Evolutionary conservation across 2,797 vertebrate species (phyloP).

Genomic region (Hydrolagus colliei): DNA sequence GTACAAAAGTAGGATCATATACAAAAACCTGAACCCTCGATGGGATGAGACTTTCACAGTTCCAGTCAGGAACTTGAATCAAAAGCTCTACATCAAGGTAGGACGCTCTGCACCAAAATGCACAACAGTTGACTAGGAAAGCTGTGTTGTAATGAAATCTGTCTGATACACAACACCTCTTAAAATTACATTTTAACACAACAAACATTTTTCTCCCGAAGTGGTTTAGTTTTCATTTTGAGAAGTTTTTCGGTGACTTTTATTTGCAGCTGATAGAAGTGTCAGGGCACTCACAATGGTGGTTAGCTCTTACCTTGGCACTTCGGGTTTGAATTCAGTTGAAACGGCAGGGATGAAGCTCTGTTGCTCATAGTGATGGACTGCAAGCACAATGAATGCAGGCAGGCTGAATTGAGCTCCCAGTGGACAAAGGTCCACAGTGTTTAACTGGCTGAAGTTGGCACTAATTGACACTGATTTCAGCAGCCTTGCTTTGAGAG

Average conservation of each 20-base stretch:
- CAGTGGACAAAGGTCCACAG: background rate
- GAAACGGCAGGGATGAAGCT: background rate
- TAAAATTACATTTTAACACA: background rate
- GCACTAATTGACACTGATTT: background rate
- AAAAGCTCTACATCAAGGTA: constrained; percentile 77
- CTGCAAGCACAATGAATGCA: background rate
- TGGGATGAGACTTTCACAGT: constrained; percentile 88
- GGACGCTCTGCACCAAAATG: constrained; percentile 3
- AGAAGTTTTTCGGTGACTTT: background rate
- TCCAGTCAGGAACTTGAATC: constrained; percentile 72
- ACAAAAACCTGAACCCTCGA: constrained; percentile 81
- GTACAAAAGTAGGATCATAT: constrained; percentile 92
- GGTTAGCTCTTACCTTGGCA: background rate
- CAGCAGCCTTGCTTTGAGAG: background rate
- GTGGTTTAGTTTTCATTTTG: background rate
- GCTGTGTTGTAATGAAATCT: background rate
- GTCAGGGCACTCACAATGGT: background rate
- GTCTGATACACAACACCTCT: background rate
- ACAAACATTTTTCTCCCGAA: background rate
- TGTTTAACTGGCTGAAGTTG: background rate
- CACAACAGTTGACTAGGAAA: background rate
- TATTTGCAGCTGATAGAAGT: too few relatives aligned
- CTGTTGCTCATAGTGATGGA: background rate
- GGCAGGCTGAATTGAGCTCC: background rate
- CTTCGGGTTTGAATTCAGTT: background rate